Conservation (phyloP, 2,888 invertebrate species). For the Folsomia candida region DNA sequence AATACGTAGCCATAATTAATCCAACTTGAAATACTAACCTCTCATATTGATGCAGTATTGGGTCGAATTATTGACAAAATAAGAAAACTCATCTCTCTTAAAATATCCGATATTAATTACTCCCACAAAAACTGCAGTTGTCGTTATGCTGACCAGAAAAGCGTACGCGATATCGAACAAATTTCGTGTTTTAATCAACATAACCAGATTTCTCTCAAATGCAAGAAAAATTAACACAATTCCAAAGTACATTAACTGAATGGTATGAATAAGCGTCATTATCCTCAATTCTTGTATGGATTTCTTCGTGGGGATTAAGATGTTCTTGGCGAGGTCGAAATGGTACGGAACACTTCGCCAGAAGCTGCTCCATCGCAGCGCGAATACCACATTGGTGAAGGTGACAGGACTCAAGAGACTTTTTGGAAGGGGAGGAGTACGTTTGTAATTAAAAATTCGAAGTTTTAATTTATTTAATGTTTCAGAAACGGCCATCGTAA, state of each 20-base stretch:
- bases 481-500: no score
- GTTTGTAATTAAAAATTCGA: no score
- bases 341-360: background rate
- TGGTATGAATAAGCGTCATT: background rate
- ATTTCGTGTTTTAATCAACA: background rate
- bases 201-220: background rate
- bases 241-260: background rate
- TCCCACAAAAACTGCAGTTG: background rate
- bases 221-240: background rate
- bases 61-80: background rate
- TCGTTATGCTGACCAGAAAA: background rate
- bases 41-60: background rate
- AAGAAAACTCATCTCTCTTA: background rate
- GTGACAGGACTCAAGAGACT: background rate
- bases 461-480: no score
- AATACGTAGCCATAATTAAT: no score
- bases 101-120: background rate
- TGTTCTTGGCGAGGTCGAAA: background rate
- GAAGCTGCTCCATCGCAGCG: background rate
- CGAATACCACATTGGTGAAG: background rate
- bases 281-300: background rate
- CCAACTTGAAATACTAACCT: no score
- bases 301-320: background rate
- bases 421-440: no score
- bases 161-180: background rate